Evolutionary conservation across 2,888 invertebrate species (phyloP).

Genomic region (Polydesmus complanatus): DNA sequence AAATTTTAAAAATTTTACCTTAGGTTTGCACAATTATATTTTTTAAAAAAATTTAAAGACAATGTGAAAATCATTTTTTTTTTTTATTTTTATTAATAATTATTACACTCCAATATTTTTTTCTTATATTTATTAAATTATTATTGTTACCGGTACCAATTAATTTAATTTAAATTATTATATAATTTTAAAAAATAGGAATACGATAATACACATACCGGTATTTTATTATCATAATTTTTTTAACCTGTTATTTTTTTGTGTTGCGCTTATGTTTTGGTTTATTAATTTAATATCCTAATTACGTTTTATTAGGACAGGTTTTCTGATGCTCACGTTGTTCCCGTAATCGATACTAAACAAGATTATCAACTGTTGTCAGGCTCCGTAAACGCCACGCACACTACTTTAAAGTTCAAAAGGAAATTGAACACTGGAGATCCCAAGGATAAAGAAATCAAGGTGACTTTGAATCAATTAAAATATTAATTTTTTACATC

Average conservation of each 20-base stretch:
- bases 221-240: no score
- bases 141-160: not conserved
- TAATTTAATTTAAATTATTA: no score
- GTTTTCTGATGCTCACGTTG: not conserved
- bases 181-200: no score
- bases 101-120: not conserved
- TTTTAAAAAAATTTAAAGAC: no score
- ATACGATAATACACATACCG: no score
- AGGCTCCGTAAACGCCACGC: slow-evolving; percentile 1
- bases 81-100: no score
- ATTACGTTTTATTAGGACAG: slow-evolving; percentile 12
- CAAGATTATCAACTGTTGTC: slow-evolving; percentile 10
- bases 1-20: not conserved
- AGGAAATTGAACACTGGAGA: slow-evolving; percentile 13
- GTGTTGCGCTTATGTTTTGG: not conserved
- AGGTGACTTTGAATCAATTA: no score
- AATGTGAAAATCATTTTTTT: no score
- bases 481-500: no score
- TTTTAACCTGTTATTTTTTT: not conserved
- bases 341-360: not conserved
- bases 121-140: not conserved
- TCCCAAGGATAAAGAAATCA: slow-evolving; percentile 7
- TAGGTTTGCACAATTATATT: no score
- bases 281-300: no score
- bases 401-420: slow-evolving; percentile 9